Percentiles rank a stretch among this genome's conserved stretches.
These are phyloP conservation scores for Cathartes aura DNA, from an alignment of 2,113 vertebrate genomes.

Conservation along the genomic window DNA sequence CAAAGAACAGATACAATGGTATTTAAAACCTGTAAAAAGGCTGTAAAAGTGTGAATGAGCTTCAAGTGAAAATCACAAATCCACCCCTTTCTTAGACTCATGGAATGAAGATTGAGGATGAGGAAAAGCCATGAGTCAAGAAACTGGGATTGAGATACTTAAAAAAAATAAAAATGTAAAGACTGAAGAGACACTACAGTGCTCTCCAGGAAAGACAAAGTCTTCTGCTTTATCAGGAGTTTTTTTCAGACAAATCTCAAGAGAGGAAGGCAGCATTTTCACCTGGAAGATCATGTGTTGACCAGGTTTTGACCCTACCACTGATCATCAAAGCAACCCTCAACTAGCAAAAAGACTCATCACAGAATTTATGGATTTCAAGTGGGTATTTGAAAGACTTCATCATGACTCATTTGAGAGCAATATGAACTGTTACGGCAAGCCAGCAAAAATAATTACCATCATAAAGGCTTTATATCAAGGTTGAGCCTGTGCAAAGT, in stretches of 20 bases:
- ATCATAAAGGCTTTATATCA: not conserved
- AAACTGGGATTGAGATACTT: not conserved
- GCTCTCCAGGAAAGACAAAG: not conserved
- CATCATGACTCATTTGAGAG: slow-evolving; percentile 43
- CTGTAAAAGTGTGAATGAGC: not conserved
- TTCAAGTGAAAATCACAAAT: not conserved
- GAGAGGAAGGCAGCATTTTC: not conserved
- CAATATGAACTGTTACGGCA: not conserved
- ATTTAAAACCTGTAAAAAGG: not conserved
- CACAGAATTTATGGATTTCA: slow-evolving; percentile 24
- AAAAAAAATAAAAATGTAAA: not conserved
- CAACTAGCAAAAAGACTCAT: not conserved
- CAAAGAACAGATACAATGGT: not conserved
- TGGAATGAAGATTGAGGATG: not conserved
- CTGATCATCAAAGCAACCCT: not conserved
- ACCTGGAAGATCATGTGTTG: not conserved
- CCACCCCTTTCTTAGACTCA: not conserved
- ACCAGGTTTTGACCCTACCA: slow-evolving; percentile 19
- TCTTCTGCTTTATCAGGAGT: not conserved
- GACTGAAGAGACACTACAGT: not conserved
- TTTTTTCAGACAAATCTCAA: not conserved
- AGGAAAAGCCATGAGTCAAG: not conserved
- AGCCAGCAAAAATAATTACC: slow-evolving; percentile 52
- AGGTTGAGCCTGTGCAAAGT: not conserved
- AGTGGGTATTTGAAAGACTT: slow-evolving; percentile 39